Percentiles rank a stretch among this genome's conserved stretches.
Conservation (phyloP, 2,113 vertebrate species). For the Daboia siamensis region DNA sequence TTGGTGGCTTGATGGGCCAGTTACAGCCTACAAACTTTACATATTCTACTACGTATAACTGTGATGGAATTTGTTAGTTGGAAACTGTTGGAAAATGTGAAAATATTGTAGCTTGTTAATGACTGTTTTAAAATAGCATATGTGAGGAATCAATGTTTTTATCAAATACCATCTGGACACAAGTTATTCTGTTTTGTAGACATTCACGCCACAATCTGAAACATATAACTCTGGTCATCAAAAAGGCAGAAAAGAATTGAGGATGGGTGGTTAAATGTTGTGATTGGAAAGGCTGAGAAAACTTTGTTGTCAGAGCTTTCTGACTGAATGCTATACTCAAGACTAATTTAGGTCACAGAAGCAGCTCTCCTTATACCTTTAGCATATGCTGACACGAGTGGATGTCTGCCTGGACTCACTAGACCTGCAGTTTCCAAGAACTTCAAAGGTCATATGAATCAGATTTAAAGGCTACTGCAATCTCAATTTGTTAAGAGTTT, state of each 20-base stretch:
- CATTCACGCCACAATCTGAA: neutral
- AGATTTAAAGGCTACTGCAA: neutral
- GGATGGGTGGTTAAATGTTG: neutral
- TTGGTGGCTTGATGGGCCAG: neutral
- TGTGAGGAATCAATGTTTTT: neutral
- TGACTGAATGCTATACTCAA: neutral
- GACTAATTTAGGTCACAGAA: neutral
- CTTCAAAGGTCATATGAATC: constrained; percentile 11
- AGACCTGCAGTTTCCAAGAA: neutral
- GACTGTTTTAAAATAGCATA: neutral
- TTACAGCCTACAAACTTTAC: neutral
- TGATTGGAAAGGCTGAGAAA: neutral
- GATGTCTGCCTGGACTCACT: neutral
- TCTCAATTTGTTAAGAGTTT: neutral
- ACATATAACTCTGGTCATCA: neutral
- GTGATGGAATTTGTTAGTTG: neutral
- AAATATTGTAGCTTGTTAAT: neutral
- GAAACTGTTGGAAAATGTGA: neutral
- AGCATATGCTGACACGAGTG: neutral
- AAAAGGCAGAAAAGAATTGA: neutral
- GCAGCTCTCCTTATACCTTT: neutral
- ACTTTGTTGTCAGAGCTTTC: neutral
- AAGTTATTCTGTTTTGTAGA: neutral
- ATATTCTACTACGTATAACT: neutral
- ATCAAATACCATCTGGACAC: constrained; percentile 13